Evolutionary conservation across 1,140 invertebrate genomes (phyloP).

Genomic region (Papilio xuthus): DNA sequence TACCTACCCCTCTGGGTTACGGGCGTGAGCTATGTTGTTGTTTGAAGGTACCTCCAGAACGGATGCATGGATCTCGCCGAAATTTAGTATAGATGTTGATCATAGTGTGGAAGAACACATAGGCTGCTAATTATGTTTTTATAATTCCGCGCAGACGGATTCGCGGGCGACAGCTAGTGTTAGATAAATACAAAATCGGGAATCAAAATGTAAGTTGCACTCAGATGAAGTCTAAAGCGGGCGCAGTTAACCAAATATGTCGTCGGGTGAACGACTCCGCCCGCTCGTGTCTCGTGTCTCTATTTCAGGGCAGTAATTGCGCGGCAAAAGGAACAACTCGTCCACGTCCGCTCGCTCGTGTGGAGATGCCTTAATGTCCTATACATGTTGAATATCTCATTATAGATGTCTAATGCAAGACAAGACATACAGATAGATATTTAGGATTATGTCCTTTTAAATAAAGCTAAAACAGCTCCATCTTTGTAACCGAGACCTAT

Average conservation of each 20-base stretch:
- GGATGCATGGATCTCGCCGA: no score
- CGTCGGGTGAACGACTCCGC: conserved; percentile 62
- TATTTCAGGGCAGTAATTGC: conserved; percentile 63
- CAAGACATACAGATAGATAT: neutral
- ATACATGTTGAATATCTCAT: conserved; percentile 12
- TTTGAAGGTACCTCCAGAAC: no score
- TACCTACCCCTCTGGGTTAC: no score
- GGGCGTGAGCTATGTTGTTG: no score
- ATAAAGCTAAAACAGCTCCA: neutral
- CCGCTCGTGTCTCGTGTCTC: conserved; percentile 35
- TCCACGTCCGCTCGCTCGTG: conserved; percentile 30
- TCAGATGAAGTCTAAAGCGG: conserved; percentile 45
- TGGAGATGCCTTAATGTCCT: conserved; percentile 6
- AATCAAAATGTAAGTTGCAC: conserved; percentile 52
- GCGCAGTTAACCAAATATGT: conserved; percentile 59
- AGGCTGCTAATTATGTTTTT: no score
- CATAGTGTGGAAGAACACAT: no score
- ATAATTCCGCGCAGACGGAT: no score
- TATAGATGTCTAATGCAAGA: neutral
- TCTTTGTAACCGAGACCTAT: neutral
- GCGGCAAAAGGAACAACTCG: conserved; percentile 45
- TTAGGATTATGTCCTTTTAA: neutral
- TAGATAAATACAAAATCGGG: conserved; percentile 27
- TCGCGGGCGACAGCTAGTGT: no score
- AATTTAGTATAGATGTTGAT: no score